These are phyloP conservation scores for Drosophila teissieri DNA, from an alignment of 1,140 invertebrate species.

Conservation along the genomic window DNA sequence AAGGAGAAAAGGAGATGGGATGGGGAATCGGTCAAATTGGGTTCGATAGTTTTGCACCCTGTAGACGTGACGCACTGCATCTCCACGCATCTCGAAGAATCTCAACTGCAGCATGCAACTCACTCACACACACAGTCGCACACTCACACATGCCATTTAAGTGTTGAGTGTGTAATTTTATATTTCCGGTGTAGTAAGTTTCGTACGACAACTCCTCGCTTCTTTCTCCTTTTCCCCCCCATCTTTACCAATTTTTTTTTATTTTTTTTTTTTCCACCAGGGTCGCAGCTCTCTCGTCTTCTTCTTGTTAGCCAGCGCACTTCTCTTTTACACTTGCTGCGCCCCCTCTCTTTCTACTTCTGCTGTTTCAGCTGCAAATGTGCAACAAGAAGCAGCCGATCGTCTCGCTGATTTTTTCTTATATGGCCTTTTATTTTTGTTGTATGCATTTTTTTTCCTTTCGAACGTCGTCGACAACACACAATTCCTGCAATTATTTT, in stretches of 20 bases:
- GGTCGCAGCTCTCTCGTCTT: constrained; percentile 54
- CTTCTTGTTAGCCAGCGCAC: constrained; percentile 43
- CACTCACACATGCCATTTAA: constrained; percentile 63
- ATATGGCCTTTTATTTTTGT: constrained; percentile 19
- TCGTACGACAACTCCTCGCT: constrained; percentile 69
- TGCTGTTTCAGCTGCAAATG: constrained; percentile 78
- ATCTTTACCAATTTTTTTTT: not conserved
- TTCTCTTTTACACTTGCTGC: constrained; percentile 49
- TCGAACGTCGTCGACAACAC: constrained; percentile 51
- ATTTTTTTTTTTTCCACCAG: constrained; percentile 37
- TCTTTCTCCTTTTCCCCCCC: constrained; percentile 19
- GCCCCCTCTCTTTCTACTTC: constrained; percentile 20
- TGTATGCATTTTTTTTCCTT: constrained; percentile 17
- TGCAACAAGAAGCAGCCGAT: constrained; percentile 59
- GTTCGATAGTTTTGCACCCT: constrained; percentile 74
- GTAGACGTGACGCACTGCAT: constrained; percentile 49
- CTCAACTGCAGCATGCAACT: constrained; percentile 75
- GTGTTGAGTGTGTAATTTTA: constrained; percentile 83
- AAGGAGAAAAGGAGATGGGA: not conserved
- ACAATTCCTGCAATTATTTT: constrained; percentile 82
- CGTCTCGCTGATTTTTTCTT: constrained; percentile 36
- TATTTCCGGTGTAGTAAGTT: constrained; percentile 83
- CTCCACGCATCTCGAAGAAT: constrained; percentile 41
- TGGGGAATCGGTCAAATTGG: constrained; percentile 49
- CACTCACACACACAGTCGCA: constrained; percentile 21